phyloP scores from a whole-genome alignment of 2,888 invertebrate species.

The Baccha elongata region DNA sequence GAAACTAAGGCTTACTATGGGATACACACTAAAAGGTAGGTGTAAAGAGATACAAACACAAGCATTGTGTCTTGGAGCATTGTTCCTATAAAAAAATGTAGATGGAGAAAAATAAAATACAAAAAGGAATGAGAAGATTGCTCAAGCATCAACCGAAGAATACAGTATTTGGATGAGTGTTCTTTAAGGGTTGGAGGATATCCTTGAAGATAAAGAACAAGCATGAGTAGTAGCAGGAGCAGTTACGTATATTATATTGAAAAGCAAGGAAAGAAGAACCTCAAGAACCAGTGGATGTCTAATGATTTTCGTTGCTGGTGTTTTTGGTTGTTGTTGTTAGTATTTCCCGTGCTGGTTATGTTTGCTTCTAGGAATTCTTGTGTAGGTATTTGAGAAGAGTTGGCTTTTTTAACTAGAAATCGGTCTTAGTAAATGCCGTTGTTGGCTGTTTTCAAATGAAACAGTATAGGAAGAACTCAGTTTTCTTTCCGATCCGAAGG shows the following conservation, averaged over 20 bases:
- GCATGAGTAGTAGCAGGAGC: conserved; percentile 39
- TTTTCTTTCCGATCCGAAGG: conserved; percentile 45
- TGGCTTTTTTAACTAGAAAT: conserved; percentile 53
- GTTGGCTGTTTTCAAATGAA: conserved; percentile 50
- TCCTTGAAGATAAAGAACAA: conserved; percentile 70
- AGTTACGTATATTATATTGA: conserved; percentile 34
- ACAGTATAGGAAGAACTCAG: conserved; percentile 38
- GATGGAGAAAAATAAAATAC: conserved; percentile 17
- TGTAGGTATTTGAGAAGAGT: conserved; percentile 36
- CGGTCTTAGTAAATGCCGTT: conserved; percentile 50
- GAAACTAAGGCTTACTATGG: conserved; percentile 57
- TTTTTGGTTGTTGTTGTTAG: conserved; percentile 35
- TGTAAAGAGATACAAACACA: conserved; percentile 67
- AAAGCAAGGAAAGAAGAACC: conserved; percentile 41
- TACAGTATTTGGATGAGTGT: conserved; percentile 45
- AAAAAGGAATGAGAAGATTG: conserved; percentile 53
- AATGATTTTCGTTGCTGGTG: conserved; percentile 67
- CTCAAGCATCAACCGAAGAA: conserved; percentile 61
- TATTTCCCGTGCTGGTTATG: conserved; percentile 25
- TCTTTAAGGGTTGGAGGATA: conserved; percentile 60
- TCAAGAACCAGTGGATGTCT: conserved; percentile 60
- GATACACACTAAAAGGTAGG: conserved; percentile 63
- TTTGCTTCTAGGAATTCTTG: conserved; percentile 2
- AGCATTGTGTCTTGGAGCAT: conserved; percentile 67
- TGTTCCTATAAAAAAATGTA: conserved; percentile 62